Percentiles rank a stretch among this genome's conserved stretches.
Evolutionary conservation across 2,113 vertebrate species (phyloP).

Genomic region (Eulemur macaco): DNA sequence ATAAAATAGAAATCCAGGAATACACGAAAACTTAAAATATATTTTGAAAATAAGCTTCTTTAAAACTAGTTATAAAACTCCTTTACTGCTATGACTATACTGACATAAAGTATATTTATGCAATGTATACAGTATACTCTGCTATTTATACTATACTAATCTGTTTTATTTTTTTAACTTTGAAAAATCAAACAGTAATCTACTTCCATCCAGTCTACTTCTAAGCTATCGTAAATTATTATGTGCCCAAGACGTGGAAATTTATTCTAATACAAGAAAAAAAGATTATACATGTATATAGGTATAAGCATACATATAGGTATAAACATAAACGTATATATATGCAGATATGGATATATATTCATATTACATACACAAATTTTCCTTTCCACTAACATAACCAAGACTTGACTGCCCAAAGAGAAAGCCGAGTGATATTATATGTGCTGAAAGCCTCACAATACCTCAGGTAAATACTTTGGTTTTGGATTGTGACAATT

Average conservation of each 20-base stretch:
- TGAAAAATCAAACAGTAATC: neutral
- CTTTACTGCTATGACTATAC: neutral
- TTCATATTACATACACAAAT: neutral
- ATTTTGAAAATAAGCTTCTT: constrained; percentile 26
- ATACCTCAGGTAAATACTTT: neutral
- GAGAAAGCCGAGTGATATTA: neutral
- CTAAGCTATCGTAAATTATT: neutral
- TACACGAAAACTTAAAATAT: neutral
- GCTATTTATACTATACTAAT: neutral
- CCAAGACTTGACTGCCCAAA: neutral
- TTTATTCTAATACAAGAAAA: neutral
- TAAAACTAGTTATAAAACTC: neutral
- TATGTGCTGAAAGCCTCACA: neutral
- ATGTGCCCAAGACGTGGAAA: neutral
- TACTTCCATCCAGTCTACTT: neutral
- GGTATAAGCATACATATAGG: neutral
- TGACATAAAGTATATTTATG: neutral
- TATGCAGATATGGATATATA: neutral
- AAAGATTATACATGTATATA: neutral
- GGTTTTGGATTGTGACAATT: neutral
- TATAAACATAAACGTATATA: neutral
- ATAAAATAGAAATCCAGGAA: neutral
- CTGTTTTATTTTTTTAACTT: neutral
- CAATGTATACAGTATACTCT: neutral
- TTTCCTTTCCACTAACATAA: neutral